A percentile compares a stretch with the other conserved stretches of the same genome.
These are phyloP conservation scores for Mastomys natalensis DNA, from an alignment of 2,113 vertebrate genomes.

Conservation along the genomic window DNA sequence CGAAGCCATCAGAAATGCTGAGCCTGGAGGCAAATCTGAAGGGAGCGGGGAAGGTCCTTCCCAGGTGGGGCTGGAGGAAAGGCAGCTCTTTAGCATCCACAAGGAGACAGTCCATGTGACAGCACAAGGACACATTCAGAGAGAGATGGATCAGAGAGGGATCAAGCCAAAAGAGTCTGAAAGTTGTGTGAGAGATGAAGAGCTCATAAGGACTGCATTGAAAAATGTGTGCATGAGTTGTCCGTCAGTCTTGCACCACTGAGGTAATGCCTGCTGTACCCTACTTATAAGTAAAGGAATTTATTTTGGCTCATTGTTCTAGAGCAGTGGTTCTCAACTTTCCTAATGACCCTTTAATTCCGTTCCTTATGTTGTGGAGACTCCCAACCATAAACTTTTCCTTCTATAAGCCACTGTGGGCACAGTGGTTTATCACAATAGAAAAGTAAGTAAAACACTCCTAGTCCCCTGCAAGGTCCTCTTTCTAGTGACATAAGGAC, in stretches of 20 bases:
- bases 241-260: background rate
- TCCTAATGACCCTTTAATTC: background rate
- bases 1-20: background rate
- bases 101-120: background rate
- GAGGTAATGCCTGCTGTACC: background rate
- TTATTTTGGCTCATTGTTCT: background rate
- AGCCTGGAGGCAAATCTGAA: conserved; percentile 27
- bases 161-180: background rate
- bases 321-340: background rate
- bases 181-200: background rate
- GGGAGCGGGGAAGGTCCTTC: background rate
- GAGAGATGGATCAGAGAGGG: background rate
- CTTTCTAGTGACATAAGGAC: background rate
- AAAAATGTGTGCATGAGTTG: background rate
- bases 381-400: background rate
- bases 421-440: background rate
- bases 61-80: background rate
- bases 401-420: background rate
- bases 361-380: background rate
- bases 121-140: background rate
- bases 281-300: background rate
- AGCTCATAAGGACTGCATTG: too few species aligned
- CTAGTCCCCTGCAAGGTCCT: too few species aligned
- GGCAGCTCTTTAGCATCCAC: background rate
- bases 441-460: background rate